phyloP scores from a whole-genome alignment of 1,140 invertebrate species.

The Ips typographus region DNA sequence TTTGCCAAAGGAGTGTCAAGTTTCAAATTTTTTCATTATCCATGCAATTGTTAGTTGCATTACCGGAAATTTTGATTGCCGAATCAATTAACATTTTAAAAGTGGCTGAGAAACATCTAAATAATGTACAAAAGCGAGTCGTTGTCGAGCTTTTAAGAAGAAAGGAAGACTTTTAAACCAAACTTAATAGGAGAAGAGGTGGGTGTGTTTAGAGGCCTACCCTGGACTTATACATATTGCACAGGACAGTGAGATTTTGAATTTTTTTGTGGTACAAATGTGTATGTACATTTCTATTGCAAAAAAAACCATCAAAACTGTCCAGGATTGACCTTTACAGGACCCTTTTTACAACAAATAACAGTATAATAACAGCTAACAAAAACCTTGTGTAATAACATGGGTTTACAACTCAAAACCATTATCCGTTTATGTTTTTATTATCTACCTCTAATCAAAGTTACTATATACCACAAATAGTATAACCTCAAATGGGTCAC shows the following conservation, averaged over 20 bases:
- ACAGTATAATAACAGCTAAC: constrained; percentile 50
- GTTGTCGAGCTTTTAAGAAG: constrained; percentile 46
- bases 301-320: background rate
- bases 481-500: constrained; percentile 46
- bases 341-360: constrained; percentile 47
- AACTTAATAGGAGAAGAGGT: constrained; percentile 44
- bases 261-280: too few species aligned
- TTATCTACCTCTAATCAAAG: constrained; percentile 54
- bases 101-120: constrained; percentile 41
- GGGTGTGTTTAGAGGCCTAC: too few species aligned
- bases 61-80: constrained; percentile 54
- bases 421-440: constrained; percentile 51
- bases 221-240: too few species aligned
- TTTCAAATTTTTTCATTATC: constrained; percentile 48
- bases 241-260: too few species aligned
- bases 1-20: constrained; percentile 52
- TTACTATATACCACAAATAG: constrained; percentile 56
- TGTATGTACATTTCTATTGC: too few species aligned
- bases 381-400: constrained; percentile 49
- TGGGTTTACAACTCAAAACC: constrained; percentile 50
- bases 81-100: constrained; percentile 42
- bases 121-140: constrained; percentile 33
- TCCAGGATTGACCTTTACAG: background rate
- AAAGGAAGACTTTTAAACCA: constrained; percentile 47
- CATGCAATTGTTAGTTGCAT: constrained; percentile 48